Base-by-base conservation (phyloP, 30 jellyfish, hydroid and myxozoan genomes). In the Aurelia coerulea region DNA sequence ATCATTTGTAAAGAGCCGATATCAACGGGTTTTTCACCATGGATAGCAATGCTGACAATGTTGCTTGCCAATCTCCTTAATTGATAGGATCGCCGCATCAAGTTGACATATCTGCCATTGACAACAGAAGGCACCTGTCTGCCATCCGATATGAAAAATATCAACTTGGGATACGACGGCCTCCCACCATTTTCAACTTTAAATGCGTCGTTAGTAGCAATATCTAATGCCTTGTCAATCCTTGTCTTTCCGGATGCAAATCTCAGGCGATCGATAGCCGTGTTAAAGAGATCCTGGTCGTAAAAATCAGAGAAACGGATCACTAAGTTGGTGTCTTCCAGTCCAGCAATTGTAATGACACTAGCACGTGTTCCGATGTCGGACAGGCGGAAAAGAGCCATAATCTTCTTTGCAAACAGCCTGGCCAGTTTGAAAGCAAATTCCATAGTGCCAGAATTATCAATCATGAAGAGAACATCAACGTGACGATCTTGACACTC, bases 361-460 rank as follows among this genome's bases (percentile, higher is more conserved):
- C 87, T 62, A 4, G 87, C 93, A 31, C 93, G 80, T 35, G 93
- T 64, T 50, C 87, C 81, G 50, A 1, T 29, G 53, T 68, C 53
- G 5, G 71, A 33, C 58, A 84, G 68, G 4, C 14, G n/a, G 63
- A 84, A 84, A 14, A 31, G 76, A 13, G 29, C 67, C 9, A 60
- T 42, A 42, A 84, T 14, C 42, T 63, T 72, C 65, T 64, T 73
- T 19, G 74, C 81, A 50, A 84, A 84, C 9, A 29, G 19, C 68
- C 84, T 72, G 18, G 93, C 78, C 8, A 74, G 6, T 5, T 59
- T 50, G 52, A 72, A 72, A 10, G 86, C 93, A 17, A 71, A 56
- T 54, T 73, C 68, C 93, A 84, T 74, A 13, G 93, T 84, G 18
- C 93, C 93, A 41, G 93, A 84, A 51, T 74, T 84, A 35, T 84